These are phyloP conservation scores for Amia ocellicauda DNA, from an alignment of 2,113 vertebrate species.

Conservation along the genomic window DNA sequence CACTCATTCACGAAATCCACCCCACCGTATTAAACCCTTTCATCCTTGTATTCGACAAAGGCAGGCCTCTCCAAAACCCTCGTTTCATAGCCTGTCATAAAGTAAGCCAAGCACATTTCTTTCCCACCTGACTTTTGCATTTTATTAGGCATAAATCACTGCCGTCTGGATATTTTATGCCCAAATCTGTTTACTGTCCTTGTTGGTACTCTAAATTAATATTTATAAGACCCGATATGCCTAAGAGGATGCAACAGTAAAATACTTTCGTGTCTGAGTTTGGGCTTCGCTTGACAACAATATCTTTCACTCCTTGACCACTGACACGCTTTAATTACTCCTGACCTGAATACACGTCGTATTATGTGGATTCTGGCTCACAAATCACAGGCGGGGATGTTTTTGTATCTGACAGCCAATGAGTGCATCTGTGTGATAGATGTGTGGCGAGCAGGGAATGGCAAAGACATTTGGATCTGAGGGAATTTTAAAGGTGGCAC, in stretches of 20 bases:
- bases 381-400: slow-evolving; percentile 53
- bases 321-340: slow-evolving; percentile 66
- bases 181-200: slow-evolving; percentile 74
- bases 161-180: slow-evolving; percentile 72
- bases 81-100: slow-evolving; percentile 70
- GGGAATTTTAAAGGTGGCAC: not conserved
- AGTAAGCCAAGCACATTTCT: slow-evolving; percentile 66
- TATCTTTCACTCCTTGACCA: slow-evolving; percentile 58
- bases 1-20: too few relatives aligned
- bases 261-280: slow-evolving; percentile 63
- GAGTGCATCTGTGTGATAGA: slow-evolving; percentile 32
- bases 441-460: too few relatives aligned
- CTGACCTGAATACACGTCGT: slow-evolving; percentile 49
- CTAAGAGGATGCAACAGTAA: slow-evolving; percentile 66
- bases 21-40: too few relatives aligned
- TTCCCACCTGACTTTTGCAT: slow-evolving; percentile 55
- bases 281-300: slow-evolving; percentile 38
- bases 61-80: slow-evolving; percentile 27
- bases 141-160: slow-evolving; percentile 76
- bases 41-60: slow-evolving; percentile 57
- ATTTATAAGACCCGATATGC: slow-evolving; percentile 72
- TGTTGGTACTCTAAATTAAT: slow-evolving; percentile 81
- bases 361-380: slow-evolving; percentile 25
- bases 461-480: too few relatives aligned
- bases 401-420: slow-evolving; percentile 38